phyloP scores from a whole-genome alignment of 92 coral and sea anemone genomes.

The Epizoanthus rinbou region DNA sequence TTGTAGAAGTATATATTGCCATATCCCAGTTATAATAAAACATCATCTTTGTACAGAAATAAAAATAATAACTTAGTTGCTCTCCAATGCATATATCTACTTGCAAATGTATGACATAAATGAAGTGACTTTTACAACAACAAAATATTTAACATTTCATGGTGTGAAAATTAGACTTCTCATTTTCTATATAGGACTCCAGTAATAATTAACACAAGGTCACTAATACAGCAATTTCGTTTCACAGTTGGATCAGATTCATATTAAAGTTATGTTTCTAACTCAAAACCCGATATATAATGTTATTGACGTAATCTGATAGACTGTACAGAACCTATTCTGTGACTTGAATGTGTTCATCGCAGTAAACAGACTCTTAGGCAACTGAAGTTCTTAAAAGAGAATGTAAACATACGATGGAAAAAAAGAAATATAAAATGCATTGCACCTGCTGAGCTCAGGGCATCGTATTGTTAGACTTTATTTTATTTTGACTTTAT shows the following conservation, averaged over 20 bases:
- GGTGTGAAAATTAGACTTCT: background rate
- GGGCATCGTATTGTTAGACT: conserved; percentile 4
- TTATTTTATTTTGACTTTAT: conserved; percentile 5
- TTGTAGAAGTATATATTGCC: no score
- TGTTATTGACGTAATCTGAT: conserved; percentile 8
- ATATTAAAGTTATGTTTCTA: background rate
- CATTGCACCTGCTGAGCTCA: conserved; percentile 25
- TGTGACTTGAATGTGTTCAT: background rate
- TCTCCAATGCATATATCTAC: no score
- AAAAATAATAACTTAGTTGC: no score
- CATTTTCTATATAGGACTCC: background rate
- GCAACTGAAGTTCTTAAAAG: background rate
- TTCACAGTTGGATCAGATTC: conserved; percentile 1
- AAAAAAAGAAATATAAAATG: background rate
- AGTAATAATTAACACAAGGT: conserved; percentile 17
- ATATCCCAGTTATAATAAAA: no score
- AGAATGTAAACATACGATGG: background rate
- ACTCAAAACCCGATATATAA: background rate
- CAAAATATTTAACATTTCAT: conserved; percentile 10
- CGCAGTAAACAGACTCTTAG: background rate
- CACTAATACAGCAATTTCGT: background rate
- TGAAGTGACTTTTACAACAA: background rate
- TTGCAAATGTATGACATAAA: no score
- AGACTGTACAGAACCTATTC: background rate
- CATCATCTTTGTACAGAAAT: no score